Conservation (phyloP, 64 coral and sea anemone species). For the Stylophora pistillata region DNA sequence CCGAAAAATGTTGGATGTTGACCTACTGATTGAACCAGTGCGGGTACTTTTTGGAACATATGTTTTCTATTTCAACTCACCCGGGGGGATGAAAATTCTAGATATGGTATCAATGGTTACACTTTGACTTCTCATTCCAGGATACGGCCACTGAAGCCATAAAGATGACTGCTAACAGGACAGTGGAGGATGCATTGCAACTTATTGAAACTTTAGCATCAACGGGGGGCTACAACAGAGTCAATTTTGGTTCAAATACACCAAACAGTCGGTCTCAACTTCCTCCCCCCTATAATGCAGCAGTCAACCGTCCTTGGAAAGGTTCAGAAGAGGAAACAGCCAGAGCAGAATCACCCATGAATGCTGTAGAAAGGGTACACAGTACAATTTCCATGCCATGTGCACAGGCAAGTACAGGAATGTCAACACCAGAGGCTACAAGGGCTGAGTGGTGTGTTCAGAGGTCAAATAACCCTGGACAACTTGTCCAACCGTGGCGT, state of each 20-base stretch:
- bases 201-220: conserved; percentile 20
- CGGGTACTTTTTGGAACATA: neutral
- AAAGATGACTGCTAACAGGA: conserved; percentile 62
- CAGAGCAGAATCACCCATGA: conserved; percentile 77
- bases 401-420: neutral
- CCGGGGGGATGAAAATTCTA: neutral
- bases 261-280: conserved; percentile 16
- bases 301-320: conserved; percentile 78
- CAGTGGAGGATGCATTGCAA: conserved; percentile 74
- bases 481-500: conserved; percentile 19
- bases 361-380: neutral
- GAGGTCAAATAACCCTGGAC: neutral
- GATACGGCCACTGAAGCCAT: conserved; percentile 70
- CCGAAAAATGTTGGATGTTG: conserved; percentile 15
- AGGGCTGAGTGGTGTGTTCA: conserved; percentile 35
- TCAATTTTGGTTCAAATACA: conserved; percentile 51
- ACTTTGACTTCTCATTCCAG: conserved; percentile 41
- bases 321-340: conserved; percentile 78
- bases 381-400: neutral
- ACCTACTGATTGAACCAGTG: conserved; percentile 4
- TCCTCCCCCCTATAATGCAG: conserved; percentile 79
- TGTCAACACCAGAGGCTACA: conserved; percentile 20
- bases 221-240: conserved; percentile 9
- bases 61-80: neutral
- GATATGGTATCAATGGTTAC: neutral